phyloP scores from a whole-genome alignment of 2,113 vertebrate species.

The Chaetodon trifascialis region DNA sequence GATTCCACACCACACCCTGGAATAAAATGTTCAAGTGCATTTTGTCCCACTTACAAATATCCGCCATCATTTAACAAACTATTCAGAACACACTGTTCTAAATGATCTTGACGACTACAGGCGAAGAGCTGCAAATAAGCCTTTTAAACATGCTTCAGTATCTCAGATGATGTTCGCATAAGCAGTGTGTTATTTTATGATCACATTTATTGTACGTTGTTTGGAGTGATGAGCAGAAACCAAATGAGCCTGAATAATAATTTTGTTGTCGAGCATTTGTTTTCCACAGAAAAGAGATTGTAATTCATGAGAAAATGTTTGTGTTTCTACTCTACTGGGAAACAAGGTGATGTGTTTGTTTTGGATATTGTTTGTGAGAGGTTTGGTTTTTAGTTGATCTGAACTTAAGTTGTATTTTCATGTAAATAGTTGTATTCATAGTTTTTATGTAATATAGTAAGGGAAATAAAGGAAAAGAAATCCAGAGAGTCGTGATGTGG shows the following conservation, averaged over 20 bases:
- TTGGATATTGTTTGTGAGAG: neutral
- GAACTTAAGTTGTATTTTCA: slow-evolving; percentile 1
- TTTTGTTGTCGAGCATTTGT: neutral
- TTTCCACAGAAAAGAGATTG: neutral
- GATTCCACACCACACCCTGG: neutral
- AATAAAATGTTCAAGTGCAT: neutral
- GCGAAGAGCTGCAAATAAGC: neutral
- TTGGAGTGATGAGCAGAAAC: neutral
- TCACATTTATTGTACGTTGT: neutral
- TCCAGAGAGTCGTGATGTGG: neutral
- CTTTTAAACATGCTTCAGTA: neutral
- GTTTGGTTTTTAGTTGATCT: neutral
- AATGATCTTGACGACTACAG: neutral
- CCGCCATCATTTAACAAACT: neutral
- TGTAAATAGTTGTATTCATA: slow-evolving; percentile 47
- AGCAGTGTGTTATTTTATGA: neutral
- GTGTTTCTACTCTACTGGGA: neutral
- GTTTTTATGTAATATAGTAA: slow-evolving; percentile 22
- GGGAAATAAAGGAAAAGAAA: slow-evolving; percentile 2
- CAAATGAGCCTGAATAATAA: neutral
- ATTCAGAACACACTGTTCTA: neutral
- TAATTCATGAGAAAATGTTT: slow-evolving; percentile 1
- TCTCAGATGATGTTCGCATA: neutral
- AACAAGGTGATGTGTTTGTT: slow-evolving; percentile 3
- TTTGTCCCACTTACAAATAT: neutral